A percentile compares a stretch with the other conserved stretches of the same genome.
Evolutionary conservation across 2,888 invertebrate species (phyloP).

Genomic region (Pheosia tremula): DNA sequence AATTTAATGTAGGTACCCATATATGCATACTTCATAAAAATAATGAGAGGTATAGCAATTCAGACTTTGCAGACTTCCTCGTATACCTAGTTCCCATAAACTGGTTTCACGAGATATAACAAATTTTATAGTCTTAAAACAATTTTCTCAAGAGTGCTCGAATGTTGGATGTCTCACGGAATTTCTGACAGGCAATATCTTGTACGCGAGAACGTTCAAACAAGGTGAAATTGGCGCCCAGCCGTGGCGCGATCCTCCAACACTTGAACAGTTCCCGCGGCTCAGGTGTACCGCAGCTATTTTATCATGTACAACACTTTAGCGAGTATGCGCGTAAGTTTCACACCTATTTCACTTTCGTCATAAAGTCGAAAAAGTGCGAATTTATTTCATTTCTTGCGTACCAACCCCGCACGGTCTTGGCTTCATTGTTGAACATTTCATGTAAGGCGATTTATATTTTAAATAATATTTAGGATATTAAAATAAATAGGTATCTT

Average conservation of each 20-base stretch:
- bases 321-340: slow-evolving; percentile 66
- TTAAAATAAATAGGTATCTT: no score
- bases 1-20: no score
- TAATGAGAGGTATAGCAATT: no score
- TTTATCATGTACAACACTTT: slow-evolving; percentile 70
- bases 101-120: slow-evolving; percentile 33
- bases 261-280: slow-evolving; percentile 58
- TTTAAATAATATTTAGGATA: no score
- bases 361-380: slow-evolving; percentile 52
- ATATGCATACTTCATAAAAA: no score
- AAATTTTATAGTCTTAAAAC: slow-evolving; percentile 37
- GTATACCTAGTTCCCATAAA: neutral
- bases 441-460: slow-evolving; percentile 23
- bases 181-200: slow-evolving; percentile 62
- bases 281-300: slow-evolving; percentile 74
- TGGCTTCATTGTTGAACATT: slow-evolving; percentile 47
- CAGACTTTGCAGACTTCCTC: neutral
- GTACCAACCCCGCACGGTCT: slow-evolving; percentile 35
- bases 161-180: slow-evolving; percentile 53
- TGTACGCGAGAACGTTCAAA: slow-evolving; percentile 60
- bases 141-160: slow-evolving; percentile 45
- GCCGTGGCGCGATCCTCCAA: slow-evolving; percentile 52
- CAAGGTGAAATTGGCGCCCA: slow-evolving; percentile 68
- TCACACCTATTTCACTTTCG: slow-evolving; percentile 64
- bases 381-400: slow-evolving; percentile 56